Percentiles rank a stretch among this genome's conserved stretches.
Evolutionary conservation across 2,797 vertebrate genomes (phyloP).

Genomic region (Urophycis tenuis): DNA sequence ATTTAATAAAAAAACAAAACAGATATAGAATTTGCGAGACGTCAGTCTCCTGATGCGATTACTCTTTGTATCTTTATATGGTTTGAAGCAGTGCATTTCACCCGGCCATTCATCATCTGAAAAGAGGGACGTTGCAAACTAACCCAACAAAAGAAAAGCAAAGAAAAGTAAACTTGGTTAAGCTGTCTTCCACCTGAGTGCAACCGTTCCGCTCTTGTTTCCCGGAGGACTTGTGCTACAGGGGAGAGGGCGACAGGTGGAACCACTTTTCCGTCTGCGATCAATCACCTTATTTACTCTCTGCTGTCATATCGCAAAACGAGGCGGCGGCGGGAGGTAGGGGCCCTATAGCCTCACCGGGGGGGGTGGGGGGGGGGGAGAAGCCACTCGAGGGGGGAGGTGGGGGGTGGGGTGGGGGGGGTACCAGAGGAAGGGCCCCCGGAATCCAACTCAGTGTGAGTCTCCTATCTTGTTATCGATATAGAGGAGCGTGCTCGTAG

Average conservation of each 20-base stretch:
- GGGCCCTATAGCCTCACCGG: too few relatives aligned
- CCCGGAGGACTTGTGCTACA: constrained; percentile 44
- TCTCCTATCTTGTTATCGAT: constrained; percentile 61
- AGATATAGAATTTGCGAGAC: too few relatives aligned
- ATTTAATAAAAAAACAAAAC: background rate
- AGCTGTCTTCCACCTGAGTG: constrained; percentile 20
- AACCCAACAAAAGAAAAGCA: background rate
- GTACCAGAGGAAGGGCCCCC: constrained; percentile 28
- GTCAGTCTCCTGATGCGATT: background rate
- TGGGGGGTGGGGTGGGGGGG: constrained; percentile 1
- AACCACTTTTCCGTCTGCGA: constrained; percentile 43
- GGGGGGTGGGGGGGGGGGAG: background rate
- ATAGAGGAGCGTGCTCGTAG: constrained; percentile 53
- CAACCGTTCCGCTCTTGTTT: constrained; percentile 34
- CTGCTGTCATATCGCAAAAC: constrained; percentile 31
- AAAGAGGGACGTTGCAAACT: background rate
- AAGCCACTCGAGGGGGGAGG: too few relatives aligned
- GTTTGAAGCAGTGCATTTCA: too few relatives aligned
- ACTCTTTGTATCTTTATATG: too few relatives aligned
- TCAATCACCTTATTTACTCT: constrained; percentile 66
- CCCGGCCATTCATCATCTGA: background rate
- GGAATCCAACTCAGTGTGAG: constrained; percentile 47
- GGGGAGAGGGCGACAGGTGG: constrained; percentile 25
- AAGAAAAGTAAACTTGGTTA: constrained; percentile 2
- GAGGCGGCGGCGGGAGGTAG: constrained; percentile 7